phyloP scores from a whole-genome alignment of 2,888 invertebrate species.

The Rhingia rostrata region DNA sequence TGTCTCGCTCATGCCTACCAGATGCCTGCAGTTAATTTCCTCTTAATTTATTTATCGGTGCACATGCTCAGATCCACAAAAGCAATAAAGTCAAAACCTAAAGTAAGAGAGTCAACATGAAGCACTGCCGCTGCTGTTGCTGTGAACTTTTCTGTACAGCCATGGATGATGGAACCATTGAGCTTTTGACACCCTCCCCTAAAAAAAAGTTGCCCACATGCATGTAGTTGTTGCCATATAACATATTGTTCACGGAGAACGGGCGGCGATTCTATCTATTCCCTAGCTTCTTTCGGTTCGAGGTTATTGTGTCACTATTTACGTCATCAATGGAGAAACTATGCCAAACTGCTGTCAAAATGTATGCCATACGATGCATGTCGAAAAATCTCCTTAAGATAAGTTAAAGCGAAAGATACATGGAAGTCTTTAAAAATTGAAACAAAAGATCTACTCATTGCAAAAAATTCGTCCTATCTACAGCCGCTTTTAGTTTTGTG shows the following conservation, averaged over 20 bases:
- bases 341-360: slow-evolving; percentile 68
- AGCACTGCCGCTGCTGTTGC: neutral
- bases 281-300: slow-evolving; percentile 42
- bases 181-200: slow-evolving; percentile 51
- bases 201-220: slow-evolving; percentile 6
- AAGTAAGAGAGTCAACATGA: slow-evolving; percentile 64
- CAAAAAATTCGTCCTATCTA: neutral
- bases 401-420: neutral
- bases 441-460: neutral
- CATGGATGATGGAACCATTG: slow-evolving; percentile 26
- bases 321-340: slow-evolving; percentile 73
- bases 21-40: slow-evolving; percentile 67
- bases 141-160: slow-evolving; percentile 55
- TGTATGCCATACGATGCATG: slow-evolving; percentile 10
- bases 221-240: slow-evolving; percentile 6
- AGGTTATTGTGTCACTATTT: slow-evolving; percentile 75
- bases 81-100: slow-evolving; percentile 40
- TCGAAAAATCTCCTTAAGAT: neutral
- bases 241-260: slow-evolving; percentile 13
- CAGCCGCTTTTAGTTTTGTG: neutral
- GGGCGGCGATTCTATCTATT: slow-evolving; percentile 15
- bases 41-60: slow-evolving; percentile 68
- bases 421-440: slow-evolving; percentile 1
- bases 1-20: slow-evolving; percentile 38
- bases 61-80: slow-evolving; percentile 64